Base-by-base conservation (phyloP, 2,113 vertebrate genomes). In the Chloroceryle aenea region DNA sequence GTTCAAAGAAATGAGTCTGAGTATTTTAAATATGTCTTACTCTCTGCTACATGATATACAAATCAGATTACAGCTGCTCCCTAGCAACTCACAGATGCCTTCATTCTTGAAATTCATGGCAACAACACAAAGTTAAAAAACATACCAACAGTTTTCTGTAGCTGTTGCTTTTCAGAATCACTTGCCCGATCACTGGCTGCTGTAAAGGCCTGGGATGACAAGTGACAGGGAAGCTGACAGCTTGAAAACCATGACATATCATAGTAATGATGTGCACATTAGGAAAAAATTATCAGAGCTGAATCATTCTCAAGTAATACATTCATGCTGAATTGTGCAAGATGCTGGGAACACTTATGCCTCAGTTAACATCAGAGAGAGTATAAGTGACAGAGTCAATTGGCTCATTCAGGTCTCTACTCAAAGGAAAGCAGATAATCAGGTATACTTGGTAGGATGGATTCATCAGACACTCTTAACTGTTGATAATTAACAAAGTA, bases 101-200 rank as follows among this genome's bases (percentile, higher is more conserved):
- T 93, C 87, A 90, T 94, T 95, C 87, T 91, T 94, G 63, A 88
- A 84, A 96, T 95, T 90, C 91, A 94, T 90, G 87, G 91, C 93
- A 95, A 55, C 59, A 74, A 42, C 90, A 93, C 82, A 93, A 93
- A 94, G 72, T 34, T 61, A 56, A 85, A 87, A 86, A 63, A 0
- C 38, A 91, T 30, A 53, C 74, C 32, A 45, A 59, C 1, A 68
- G 59, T 88, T 87, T 30, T 14, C 23, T 63, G 23, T 80, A 77
- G 59, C 82, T 80, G n/a, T 5, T 84, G 80, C 36, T 77, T 80
- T 86, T 84, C 68, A 84, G 45, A 85, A 47, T 67, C 82, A 62
- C 48, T 89, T 55, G 10, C 27, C 22, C 58, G 74, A 68, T 78
- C 75, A 55, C 38, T 27, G 50, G 25, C 42, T 77, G 45, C 82